phyloP scores from a whole-genome alignment of 2,113 vertebrate genomes.

The Neopipo cinnamomea region DNA sequence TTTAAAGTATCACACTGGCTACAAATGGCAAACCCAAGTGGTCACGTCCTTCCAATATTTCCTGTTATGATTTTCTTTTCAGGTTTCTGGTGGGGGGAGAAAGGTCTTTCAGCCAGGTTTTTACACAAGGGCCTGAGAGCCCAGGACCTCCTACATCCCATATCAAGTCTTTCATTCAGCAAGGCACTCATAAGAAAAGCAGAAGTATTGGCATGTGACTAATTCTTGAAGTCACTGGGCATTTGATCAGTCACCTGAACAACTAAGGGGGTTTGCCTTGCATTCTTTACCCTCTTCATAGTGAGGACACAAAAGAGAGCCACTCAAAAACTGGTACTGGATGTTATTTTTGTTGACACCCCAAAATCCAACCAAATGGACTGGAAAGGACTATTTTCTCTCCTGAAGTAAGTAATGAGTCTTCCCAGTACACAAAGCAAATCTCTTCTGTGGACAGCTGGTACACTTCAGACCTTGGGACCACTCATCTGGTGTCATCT shows the following conservation, averaged over 20 bases:
- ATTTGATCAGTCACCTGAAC: neutral
- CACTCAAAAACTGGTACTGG: neutral
- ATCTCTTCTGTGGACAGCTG: neutral
- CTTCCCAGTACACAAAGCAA: neutral
- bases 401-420: neutral
- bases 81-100: neutral
- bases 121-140: neutral
- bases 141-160: rapidly evolving
- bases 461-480: neutral
- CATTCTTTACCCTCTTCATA: neutral
- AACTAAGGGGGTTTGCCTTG: neutral
- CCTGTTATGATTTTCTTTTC: neutral
- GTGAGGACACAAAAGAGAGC: neutral
- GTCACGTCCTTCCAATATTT: rapidly evolving
- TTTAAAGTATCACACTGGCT: neutral
- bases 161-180: neutral
- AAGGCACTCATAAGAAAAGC: neutral
- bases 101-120: neutral
- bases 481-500: neutral
- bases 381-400: neutral
- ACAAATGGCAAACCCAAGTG: neutral
- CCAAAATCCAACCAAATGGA: neutral
- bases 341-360: neutral
- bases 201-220: neutral
- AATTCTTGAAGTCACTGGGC: neutral